Conservation (phyloP, 2,113 vertebrate genomes). For the Notechis scutatus region DNA sequence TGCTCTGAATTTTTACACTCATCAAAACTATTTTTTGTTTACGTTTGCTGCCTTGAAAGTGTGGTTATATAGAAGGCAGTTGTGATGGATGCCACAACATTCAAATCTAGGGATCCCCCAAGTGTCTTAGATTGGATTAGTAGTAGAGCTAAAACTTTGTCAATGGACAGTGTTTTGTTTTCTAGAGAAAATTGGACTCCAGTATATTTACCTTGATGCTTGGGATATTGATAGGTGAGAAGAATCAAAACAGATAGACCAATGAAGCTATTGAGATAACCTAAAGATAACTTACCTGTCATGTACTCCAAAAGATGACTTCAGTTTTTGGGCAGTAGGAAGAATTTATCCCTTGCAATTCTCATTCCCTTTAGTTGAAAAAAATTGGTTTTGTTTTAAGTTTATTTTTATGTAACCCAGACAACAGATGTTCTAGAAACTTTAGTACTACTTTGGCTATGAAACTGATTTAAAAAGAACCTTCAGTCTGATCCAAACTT, state of each 20-base stretch:
- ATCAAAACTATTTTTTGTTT: not conserved
- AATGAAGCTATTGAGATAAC: not conserved
- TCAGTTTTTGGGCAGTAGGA: not conserved
- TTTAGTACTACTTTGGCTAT: not conserved
- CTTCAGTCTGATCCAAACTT: not conserved
- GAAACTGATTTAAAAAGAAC: not conserved
- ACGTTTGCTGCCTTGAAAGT: not conserved
- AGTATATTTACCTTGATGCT: not conserved
- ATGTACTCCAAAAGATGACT: not conserved
- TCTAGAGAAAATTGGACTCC: not conserved
- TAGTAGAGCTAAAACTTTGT: not conserved
- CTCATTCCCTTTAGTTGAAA: not conserved
- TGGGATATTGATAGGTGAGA: not conserved
- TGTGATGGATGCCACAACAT: not conserved
- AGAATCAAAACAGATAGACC: not conserved
- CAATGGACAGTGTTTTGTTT: not conserved
- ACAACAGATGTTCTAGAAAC: not conserved
- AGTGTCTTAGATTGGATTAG: not conserved
- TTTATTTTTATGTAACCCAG: not conserved
- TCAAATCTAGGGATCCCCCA: not conserved
- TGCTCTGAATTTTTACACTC: not conserved
- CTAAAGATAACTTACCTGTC: constrained; percentile 9
- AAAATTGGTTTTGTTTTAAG: not conserved
- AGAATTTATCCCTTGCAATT: not conserved
- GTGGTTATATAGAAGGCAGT: not conserved